phyloP scores from a whole-genome alignment of 2,113 vertebrate species.

The Brachypodius melanocephalos region DNA sequence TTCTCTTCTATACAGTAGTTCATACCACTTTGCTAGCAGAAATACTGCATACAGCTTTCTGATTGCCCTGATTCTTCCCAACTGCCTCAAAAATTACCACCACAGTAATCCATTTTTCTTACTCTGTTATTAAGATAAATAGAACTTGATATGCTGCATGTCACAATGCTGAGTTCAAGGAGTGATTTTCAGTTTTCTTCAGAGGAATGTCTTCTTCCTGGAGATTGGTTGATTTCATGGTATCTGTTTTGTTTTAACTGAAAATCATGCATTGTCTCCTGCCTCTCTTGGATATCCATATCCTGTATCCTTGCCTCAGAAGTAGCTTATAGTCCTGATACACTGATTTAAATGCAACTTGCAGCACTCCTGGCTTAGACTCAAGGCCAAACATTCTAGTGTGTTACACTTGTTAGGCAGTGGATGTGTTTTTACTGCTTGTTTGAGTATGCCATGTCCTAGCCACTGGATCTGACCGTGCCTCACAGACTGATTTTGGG shows the following conservation, averaged over 20 bases:
- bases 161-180: neutral
- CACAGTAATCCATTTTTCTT: neutral
- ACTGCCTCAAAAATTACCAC: neutral
- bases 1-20: neutral
- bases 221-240: neutral
- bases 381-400: neutral
- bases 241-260: neutral
- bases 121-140: neutral
- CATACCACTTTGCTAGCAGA: neutral
- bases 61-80: neutral
- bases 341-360: neutral
- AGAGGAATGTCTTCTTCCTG: neutral
- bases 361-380: neutral
- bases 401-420: neutral
- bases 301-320: neutral
- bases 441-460: neutral
- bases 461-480: rapidly evolving
- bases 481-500: neutral
- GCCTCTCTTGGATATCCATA: neutral
- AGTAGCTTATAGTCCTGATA: neutral
- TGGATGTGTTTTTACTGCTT: neutral
- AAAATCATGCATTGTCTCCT: neutral
- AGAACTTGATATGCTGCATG: neutral
- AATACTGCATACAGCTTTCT: neutral
- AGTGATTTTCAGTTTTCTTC: neutral